These are phyloP conservation scores for Telmatochromis sp. DNA, from an alignment of 2,113 vertebrate genomes.

Conservation along the genomic window DNA sequence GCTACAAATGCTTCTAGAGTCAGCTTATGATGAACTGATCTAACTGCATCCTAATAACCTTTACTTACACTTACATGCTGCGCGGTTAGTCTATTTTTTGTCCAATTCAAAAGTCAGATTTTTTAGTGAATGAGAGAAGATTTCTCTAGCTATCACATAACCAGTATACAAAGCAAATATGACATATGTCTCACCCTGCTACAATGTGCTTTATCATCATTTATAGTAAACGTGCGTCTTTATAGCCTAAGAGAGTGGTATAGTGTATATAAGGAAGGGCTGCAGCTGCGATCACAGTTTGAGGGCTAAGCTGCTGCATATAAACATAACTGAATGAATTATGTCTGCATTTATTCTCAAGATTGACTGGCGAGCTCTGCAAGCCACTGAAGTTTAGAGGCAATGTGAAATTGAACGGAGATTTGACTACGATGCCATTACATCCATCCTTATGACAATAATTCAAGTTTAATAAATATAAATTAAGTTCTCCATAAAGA, in stretches of 20 bases:
- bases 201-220: fast-evolving
- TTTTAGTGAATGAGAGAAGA: neutral
- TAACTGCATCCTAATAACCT: neutral
- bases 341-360: neutral
- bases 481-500: neutral
- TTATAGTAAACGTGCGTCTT: neutral
- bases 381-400: neutral
- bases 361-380: neutral
- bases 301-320: neutral
- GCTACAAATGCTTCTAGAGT: neutral
- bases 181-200: neutral
- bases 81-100: neutral
- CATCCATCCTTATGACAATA: neutral
- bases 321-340: neutral
- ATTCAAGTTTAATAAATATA: neutral
- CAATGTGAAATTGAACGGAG: neutral
- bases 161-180: neutral
- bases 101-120: neutral
- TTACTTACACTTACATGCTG: neutral
- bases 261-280: neutral
- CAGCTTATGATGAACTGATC: neutral
- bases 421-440: neutral
- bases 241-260: neutral
- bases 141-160: neutral
- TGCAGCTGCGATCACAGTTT: neutral